A percentile compares a stretch with the other conserved stretches of the same genome.
Conservation (phyloP, 2,113 vertebrate genomes). For the Salvator merianae region DNA sequence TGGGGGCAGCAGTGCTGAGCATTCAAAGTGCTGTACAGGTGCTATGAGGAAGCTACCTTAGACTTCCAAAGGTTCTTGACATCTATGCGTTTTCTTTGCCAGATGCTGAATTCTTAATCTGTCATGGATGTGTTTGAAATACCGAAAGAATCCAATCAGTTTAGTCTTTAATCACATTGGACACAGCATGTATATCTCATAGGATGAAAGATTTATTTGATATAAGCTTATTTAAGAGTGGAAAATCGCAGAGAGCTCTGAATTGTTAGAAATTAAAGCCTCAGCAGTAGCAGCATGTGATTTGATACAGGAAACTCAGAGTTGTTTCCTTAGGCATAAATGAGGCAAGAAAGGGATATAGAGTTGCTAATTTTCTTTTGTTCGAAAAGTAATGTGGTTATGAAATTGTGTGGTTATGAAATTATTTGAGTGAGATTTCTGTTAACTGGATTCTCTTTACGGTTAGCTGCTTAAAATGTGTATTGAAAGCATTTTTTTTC, state of each 20-base stretch:
- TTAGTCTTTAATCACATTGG: constrained; percentile 32
- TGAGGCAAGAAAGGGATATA: neutral
- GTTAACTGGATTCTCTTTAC: neutral
- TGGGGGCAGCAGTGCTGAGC: no score
- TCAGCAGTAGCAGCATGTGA: constrained; percentile 24
- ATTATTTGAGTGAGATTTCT: neutral
- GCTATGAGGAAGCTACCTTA: neutral
- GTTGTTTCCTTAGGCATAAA: fast-evolving
- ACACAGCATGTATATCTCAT: neutral
- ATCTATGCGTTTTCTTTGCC: constrained; percentile 14
- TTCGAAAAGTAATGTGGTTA: neutral
- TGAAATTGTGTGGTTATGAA: neutral
- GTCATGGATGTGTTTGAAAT: constrained; percentile 13
- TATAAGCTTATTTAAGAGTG: neutral
- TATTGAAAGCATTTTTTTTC: neutral
- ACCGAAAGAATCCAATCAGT: constrained; percentile 15
- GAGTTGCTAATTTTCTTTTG: neutral
- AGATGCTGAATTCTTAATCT: constrained; percentile 14
- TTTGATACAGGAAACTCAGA: constrained; percentile 3
- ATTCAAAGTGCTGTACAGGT: constrained; percentile 18
- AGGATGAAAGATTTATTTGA: constrained; percentile 1
- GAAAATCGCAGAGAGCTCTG: constrained; percentile 24
- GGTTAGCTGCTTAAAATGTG: neutral
- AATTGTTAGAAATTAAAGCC: constrained; percentile 23
- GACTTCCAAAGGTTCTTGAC: constrained; percentile 2